Evolutionary conservation across 2,888 invertebrate species (phyloP).

Genomic region (Dryobota labecula): DNA sequence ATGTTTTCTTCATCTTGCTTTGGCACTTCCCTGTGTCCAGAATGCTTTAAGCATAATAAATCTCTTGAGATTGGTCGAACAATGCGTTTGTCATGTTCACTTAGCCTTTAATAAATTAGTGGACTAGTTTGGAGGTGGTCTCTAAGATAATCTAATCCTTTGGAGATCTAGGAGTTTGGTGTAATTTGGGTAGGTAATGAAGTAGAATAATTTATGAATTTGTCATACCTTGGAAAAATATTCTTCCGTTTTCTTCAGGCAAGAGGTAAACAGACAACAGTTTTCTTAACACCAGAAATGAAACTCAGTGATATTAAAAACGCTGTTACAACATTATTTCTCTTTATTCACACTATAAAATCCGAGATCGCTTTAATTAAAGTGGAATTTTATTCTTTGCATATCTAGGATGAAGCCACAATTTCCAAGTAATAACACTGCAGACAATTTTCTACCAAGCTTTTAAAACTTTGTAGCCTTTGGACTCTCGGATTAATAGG

Average conservation of each 20-base stretch:
- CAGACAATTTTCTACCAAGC: slow-evolving; percentile 54
- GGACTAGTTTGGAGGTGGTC: slow-evolving; percentile 4
- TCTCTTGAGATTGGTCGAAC: slow-evolving; percentile 19
- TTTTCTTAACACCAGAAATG: slow-evolving; percentile 26
- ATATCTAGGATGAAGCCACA: slow-evolving; percentile 43
- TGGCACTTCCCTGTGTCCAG: background rate
- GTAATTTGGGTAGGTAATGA: slow-evolving; percentile 11
- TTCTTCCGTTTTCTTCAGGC: background rate
- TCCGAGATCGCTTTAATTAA: slow-evolving; percentile 54
- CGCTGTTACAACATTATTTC: slow-evolving; percentile 40
- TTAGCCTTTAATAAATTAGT: slow-evolving; percentile 33
- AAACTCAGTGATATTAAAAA: slow-evolving; percentile 52
- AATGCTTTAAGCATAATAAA: slow-evolving; percentile 24
- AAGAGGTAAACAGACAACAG: slow-evolving; percentile 3
- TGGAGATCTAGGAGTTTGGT: background rate
- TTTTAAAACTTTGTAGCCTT: slow-evolving; percentile 56
- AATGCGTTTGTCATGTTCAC: slow-evolving; percentile 27
- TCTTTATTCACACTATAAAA: slow-evolving; percentile 48
- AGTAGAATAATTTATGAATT: background rate
- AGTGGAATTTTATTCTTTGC: slow-evolving; percentile 55
- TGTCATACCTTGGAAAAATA: background rate
- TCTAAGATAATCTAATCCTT: slow-evolving; percentile 29
- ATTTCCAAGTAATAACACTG: slow-evolving; percentile 57
- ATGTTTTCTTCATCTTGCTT: slow-evolving; percentile 2
- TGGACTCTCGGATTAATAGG: slow-evolving; percentile 49